These are phyloP conservation scores for Ceratosolen fusciceps DNA, from an alignment of 1,140 invertebrate species.

Conservation along the genomic window DNA sequence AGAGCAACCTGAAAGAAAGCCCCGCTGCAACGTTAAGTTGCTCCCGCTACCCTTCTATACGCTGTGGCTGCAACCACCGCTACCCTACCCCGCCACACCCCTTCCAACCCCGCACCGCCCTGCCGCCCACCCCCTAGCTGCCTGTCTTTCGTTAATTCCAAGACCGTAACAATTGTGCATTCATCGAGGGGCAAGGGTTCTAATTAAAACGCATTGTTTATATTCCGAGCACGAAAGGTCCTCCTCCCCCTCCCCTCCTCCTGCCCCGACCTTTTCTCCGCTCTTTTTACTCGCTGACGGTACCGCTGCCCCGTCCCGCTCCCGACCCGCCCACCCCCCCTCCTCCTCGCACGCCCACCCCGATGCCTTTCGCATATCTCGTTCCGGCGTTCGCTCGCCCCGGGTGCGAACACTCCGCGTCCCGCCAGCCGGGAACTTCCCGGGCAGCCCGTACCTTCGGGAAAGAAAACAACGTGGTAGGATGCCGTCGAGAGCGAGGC, in stretches of 20 bases:
- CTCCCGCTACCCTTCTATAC: background rate
- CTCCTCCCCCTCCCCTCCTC: background rate
- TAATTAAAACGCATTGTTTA: slow-evolving; percentile 72
- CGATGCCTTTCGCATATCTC: slow-evolving; percentile 38
- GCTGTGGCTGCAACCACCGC: no score
- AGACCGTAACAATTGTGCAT: slow-evolving; percentile 62
- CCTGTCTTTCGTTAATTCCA: slow-evolving; percentile 8
- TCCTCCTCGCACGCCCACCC: no score
- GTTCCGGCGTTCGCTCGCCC: slow-evolving; percentile 40
- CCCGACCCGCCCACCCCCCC: background rate
- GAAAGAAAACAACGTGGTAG: slow-evolving; percentile 18
- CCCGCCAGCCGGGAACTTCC: background rate
- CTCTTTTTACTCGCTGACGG: no score
- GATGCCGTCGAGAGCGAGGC: no score
- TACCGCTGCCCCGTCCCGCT: background rate
- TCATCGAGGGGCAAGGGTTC: slow-evolving; percentile 61
- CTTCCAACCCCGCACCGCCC: background rate
- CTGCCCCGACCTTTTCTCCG: background rate
- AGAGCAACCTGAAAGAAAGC: slow-evolving; percentile 3
- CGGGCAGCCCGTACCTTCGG: background rate
- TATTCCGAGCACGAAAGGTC: slow-evolving; percentile 65
- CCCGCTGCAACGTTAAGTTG: background rate
- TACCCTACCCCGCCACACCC: background rate
- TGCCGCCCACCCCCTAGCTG: background rate
- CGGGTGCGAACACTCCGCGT: slow-evolving; percentile 3